Conservation (phyloP, 2,797 vertebrate genomes). For the Phoebastria nigripes region DNA sequence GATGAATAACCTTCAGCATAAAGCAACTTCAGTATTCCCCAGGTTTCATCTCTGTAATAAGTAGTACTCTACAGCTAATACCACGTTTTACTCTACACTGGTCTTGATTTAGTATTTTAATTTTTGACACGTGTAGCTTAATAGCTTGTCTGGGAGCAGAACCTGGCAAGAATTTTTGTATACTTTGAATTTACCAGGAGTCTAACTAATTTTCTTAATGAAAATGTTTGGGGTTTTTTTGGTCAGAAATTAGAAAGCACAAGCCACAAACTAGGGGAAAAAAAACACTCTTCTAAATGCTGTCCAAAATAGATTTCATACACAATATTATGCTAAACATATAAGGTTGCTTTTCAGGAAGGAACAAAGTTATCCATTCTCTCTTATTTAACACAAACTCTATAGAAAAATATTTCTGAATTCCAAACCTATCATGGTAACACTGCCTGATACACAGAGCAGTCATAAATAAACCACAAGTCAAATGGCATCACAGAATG, state of each 20-base stretch:
- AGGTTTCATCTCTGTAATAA: background rate
- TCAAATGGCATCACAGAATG: accelerated
- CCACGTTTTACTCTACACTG: background rate
- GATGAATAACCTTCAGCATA: background rate
- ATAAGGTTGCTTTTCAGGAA: background rate
- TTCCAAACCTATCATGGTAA: background rate
- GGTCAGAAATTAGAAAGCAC: background rate
- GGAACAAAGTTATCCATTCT: background rate
- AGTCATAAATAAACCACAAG: background rate
- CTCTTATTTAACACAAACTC: background rate
- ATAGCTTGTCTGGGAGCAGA: background rate
- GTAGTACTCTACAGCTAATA: background rate
- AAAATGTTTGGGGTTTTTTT: background rate
- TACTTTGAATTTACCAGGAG: background rate
- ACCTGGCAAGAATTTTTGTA: background rate
- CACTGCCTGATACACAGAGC: background rate
- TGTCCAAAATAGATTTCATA: background rate
- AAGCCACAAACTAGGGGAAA: background rate
- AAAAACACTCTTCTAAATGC: background rate
- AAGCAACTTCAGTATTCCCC: background rate
- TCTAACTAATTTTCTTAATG: background rate
- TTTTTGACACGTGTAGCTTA: background rate
- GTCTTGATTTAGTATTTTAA: background rate
- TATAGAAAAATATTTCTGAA: background rate
- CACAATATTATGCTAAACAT: background rate